Evolutionary conservation across 1,140 invertebrate species (phyloP).

Genomic region (Pteromalus puparum): DNA sequence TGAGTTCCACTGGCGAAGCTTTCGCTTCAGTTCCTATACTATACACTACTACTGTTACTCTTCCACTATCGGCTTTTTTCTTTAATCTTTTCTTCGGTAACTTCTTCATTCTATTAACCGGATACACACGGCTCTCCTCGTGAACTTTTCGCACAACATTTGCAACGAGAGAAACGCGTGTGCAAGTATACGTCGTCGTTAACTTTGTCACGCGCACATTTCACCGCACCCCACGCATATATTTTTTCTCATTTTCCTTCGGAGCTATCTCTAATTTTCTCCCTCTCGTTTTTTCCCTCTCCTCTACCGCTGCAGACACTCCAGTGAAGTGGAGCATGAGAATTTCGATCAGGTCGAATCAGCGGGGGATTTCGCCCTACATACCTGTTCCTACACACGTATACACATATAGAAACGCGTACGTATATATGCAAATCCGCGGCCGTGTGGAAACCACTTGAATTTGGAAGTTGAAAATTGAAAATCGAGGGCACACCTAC

Average conservation of each 20-base stretch:
- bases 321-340: background rate
- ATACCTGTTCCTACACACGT: background rate
- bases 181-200: too few species aligned
- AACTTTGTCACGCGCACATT: background rate
- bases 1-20: background rate
- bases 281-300: background rate
- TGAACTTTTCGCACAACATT: background rate
- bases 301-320: background rate
- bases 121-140: background rate
- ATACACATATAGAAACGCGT: too few species aligned
- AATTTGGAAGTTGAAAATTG: too few species aligned
- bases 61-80: too few species aligned
- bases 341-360: constrained; percentile 27
- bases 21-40: background rate
- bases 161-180: too few species aligned
- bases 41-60: too few species aligned
- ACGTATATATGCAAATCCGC: too few species aligned
- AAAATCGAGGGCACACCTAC: too few species aligned
- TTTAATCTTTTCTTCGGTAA: background rate
- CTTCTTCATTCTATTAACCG: background rate
- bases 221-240: background rate
- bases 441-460: too few species aligned
- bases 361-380: constrained; percentile 9
- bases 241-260: constrained; percentile 7
- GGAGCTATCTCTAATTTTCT: too few species aligned